Conservation (phyloP, 2,888 invertebrate genomes). For the Xanthostigma xanthostigma region DNA sequence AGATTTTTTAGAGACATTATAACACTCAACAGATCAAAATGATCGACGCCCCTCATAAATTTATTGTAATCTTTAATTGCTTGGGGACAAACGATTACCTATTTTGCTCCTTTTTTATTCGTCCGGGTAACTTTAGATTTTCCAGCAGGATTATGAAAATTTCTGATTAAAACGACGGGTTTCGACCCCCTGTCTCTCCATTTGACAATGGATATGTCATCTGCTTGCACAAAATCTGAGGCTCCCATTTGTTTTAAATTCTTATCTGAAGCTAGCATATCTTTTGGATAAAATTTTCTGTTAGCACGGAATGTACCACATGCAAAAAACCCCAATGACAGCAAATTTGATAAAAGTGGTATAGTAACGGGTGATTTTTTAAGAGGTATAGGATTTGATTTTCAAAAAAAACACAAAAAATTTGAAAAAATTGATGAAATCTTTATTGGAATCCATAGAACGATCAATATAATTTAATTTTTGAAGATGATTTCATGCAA, state of each 20-base stretch:
- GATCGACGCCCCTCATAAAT: slow-evolving; percentile 19
- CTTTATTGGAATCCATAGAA: too few relatives aligned
- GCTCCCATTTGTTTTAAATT: slow-evolving; percentile 12
- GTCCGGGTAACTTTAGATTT: slow-evolving; percentile 12
- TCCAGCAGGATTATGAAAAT: slow-evolving; percentile 14
- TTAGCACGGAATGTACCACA: slow-evolving; percentile 19
- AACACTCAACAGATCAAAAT: slow-evolving; percentile 17
- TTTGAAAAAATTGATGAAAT: too few relatives aligned
- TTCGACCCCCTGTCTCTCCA: slow-evolving; percentile 19
- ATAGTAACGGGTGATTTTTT: too few relatives aligned
- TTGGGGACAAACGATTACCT: slow-evolving; percentile 15
- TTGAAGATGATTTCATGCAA: too few relatives aligned
- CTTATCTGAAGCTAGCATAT: slow-evolving; percentile 15
- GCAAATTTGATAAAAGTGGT: slow-evolving; percentile 14
- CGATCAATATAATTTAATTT: too few relatives aligned
- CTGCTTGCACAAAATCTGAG: slow-evolving; percentile 13
- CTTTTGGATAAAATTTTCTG: slow-evolving; percentile 17
- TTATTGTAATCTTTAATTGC: slow-evolving; percentile 17
- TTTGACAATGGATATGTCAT: slow-evolving; percentile 16
- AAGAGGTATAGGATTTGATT: too few relatives aligned
- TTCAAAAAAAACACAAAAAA: too few relatives aligned
- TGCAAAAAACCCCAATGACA: slow-evolving; percentile 14
- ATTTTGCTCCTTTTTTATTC: slow-evolving; percentile 15
- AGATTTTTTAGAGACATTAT: slow-evolving; percentile 16
- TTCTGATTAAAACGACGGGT: slow-evolving; percentile 14